These are phyloP conservation scores for Phymorhynchus buccinoides DNA, from an alignment of 1,140 invertebrate genomes.

Conservation along the genomic window DNA sequence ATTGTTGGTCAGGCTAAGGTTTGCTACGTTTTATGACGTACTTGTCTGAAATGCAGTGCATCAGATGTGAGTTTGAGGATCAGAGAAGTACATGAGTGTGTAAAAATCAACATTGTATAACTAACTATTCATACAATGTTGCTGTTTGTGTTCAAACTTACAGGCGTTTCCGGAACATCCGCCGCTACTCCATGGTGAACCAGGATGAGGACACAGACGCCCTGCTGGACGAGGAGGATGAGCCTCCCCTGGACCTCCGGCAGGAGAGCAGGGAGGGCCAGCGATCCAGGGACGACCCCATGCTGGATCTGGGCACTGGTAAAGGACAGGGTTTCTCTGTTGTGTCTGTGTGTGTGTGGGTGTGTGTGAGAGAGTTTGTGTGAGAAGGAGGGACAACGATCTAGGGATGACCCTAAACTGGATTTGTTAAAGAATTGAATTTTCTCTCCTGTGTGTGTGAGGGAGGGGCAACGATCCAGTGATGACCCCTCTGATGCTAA, in stretches of 20 bases:
- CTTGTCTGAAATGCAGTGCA: not conserved
- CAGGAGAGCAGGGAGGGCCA: slow-evolving; percentile 39
- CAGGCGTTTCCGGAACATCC: slow-evolving; percentile 42
- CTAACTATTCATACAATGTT: not conserved
- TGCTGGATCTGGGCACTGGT: slow-evolving; percentile 42
- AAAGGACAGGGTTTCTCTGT: not conserved
- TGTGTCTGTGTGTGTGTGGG: not conserved
- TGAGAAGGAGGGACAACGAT: too few species aligned
- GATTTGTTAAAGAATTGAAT: too few species aligned
- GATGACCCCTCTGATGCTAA: too few species aligned
- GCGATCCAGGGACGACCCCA: slow-evolving; percentile 36
- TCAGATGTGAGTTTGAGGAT: not conserved
- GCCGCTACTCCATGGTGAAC: slow-evolving; percentile 42
- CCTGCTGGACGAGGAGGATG: slow-evolving; percentile 55
- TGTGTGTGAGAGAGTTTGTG: too few species aligned
- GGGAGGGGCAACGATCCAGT: too few species aligned
- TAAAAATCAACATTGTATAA: not conserved
- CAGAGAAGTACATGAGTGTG: not conserved
- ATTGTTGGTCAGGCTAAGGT: too few species aligned
- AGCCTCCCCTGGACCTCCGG: slow-evolving; percentile 53
- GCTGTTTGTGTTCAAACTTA: not conserved
- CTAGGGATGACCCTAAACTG: too few species aligned
- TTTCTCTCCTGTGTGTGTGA: too few species aligned
- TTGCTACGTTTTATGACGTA: too few species aligned
- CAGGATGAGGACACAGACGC: slow-evolving; percentile 47